Percentiles rank a stretch among this genome's conserved stretches.
Conservation (phyloP, 1,140 invertebrate species). For the Caenorhabditis tropicalis region DNA sequence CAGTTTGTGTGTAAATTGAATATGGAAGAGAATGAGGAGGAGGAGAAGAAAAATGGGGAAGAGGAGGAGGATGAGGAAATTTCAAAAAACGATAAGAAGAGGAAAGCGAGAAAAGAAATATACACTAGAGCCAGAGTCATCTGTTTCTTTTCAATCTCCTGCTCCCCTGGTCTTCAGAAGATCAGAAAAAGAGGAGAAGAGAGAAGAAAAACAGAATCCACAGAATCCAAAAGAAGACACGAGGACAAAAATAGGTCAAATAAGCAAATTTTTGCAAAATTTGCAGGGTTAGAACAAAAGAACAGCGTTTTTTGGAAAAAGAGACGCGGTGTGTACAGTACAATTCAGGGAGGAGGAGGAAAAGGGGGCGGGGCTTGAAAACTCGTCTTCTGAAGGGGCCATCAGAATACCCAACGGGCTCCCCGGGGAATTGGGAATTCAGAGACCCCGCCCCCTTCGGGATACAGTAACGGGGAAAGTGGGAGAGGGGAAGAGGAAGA, state of each 20-base stretch:
- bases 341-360: neutral
- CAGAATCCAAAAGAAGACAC: neutral
- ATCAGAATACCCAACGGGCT: too few species aligned
- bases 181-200: neutral
- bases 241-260: neutral
- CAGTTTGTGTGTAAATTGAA: slow-evolving; percentile 11
- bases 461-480: neutral
- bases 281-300: neutral
- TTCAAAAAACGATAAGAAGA: neutral
- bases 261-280: slow-evolving; percentile 22
- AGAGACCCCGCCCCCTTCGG: neutral
- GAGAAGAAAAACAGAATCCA: neutral
- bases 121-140: slow-evolving; percentile 21
- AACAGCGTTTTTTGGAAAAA: neutral
- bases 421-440: neutral
- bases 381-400: too few species aligned
- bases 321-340: neutral
- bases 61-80: neutral
- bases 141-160: too few species aligned
- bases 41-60: neutral
- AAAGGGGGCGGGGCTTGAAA: too few species aligned
- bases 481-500: too few species aligned
- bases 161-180: neutral
- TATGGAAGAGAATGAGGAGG: neutral
- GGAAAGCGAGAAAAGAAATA: neutral